These are phyloP conservation scores for Amblyopsis hoosieri DNA, from an alignment of 2,797 vertebrate genomes.

Conservation along the genomic window DNA sequence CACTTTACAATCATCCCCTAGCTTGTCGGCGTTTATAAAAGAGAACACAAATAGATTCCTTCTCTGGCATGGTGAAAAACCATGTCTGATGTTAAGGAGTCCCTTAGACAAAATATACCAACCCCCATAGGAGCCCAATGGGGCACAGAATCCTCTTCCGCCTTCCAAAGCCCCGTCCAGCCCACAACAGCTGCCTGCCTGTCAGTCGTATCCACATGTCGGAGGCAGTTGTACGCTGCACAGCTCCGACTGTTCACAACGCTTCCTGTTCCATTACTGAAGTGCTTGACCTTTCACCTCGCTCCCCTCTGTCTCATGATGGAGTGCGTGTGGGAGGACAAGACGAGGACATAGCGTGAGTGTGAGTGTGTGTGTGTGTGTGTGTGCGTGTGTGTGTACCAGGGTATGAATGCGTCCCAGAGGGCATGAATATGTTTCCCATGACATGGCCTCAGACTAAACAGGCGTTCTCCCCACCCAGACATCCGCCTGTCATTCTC, in stretches of 20 bases:
- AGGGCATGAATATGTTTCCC: slow-evolving; percentile 74
- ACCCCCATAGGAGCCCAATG: slow-evolving; percentile 41
- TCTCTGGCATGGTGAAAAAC: slow-evolving; percentile 56
- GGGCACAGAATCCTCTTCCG: slow-evolving; percentile 24
- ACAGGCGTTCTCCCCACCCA: slow-evolving; percentile 75
- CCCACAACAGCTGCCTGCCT: slow-evolving; percentile 77
- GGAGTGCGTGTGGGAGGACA: slow-evolving; percentile 71
- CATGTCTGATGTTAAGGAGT: too few relatives aligned
- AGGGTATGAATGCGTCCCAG: slow-evolving; percentile 68
- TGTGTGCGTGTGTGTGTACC: slow-evolving; percentile 37
- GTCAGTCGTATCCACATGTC: slow-evolving; percentile 73
- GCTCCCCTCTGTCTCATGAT: slow-evolving; percentile 64
- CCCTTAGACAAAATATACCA: slow-evolving; percentile 27
- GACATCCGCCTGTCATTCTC: slow-evolving; percentile 78
- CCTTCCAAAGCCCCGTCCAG: slow-evolving; percentile 51
- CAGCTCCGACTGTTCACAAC: slow-evolving; percentile 66
- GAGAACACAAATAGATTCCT: slow-evolving; percentile 39
- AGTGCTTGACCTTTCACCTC: slow-evolving; percentile 77
- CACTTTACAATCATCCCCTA: slow-evolving; percentile 54
- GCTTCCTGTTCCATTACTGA: slow-evolving; percentile 80
- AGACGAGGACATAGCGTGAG: slow-evolving; percentile 38
- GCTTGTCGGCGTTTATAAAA: slow-evolving; percentile 31
- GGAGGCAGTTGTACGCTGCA: slow-evolving; percentile 70
- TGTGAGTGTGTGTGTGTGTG: slow-evolving; percentile 46
- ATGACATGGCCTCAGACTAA: slow-evolving; percentile 80